phyloP scores from a whole-genome alignment of 2,113 vertebrate genomes.

The Chamaetylas fuelleborni region DNA sequence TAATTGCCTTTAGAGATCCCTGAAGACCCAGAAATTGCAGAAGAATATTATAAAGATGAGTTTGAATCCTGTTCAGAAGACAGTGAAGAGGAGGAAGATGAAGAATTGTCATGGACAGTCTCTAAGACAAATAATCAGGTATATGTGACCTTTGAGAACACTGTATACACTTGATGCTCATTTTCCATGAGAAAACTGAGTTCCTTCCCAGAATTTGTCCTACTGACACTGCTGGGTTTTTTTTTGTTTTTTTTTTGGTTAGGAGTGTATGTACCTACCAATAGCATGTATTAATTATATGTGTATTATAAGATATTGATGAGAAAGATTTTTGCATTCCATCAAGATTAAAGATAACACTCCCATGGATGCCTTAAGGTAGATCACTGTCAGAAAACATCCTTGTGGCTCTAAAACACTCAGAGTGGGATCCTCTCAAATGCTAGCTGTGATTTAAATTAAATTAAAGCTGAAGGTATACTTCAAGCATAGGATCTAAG shows the following conservation, averaged over 20 bases:
- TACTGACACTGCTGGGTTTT: not conserved
- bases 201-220: not conserved
- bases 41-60: conserved; percentile 80
- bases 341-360: not conserved
- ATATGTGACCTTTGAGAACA: not conserved
- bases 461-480: not conserved
- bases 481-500: not conserved
- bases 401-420: not conserved
- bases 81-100: conserved; percentile 65
- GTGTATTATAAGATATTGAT: not conserved
- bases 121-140: conserved; percentile 76
- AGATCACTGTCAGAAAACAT: not conserved
- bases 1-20: conserved; percentile 76
- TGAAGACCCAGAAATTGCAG: conserved; percentile 81
- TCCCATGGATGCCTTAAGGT: not conserved
- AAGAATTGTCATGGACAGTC: not conserved
- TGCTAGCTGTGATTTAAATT: not conserved
- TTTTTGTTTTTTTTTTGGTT: not conserved
- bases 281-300: not conserved
- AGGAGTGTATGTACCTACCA: not conserved
- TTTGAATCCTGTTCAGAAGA: conserved; percentile 86
- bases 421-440: not conserved
- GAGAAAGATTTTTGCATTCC: not conserved
- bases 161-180: not conserved
- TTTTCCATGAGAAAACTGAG: not conserved